phyloP scores from a whole-genome alignment of 2,113 vertebrate species.

The Azemiops feae region DNA sequence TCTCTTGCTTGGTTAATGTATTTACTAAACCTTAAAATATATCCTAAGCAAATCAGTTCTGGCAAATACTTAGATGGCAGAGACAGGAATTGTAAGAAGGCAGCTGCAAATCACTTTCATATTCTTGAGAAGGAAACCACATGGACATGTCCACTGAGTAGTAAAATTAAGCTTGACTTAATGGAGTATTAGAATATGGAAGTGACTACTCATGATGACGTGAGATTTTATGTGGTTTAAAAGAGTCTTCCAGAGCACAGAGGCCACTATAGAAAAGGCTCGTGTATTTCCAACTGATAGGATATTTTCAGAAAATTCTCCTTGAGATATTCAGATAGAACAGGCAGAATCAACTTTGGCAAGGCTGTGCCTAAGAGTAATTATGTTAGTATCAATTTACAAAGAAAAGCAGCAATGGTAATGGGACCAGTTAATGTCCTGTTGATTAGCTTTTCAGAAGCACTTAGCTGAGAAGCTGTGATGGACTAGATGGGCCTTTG shows the following conservation, averaged over 20 bases:
- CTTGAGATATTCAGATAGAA: background rate
- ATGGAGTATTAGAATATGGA: background rate
- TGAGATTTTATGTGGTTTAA: background rate
- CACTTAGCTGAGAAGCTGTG: background rate
- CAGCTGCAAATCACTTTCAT: background rate
- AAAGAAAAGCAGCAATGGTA: background rate
- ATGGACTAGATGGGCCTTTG: background rate
- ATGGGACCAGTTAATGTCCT: background rate
- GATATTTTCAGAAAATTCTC: background rate
- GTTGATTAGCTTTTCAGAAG: background rate
- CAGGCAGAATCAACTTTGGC: background rate
- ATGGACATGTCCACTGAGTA: background rate
- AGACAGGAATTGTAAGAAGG: background rate
- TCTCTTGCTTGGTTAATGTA: background rate
- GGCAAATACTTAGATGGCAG: background rate
- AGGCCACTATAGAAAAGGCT: background rate
- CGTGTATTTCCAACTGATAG: background rate
- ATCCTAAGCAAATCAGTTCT: background rate
- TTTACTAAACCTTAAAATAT: background rate
- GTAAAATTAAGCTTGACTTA: background rate
- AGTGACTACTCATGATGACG: background rate
- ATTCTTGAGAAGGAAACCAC: background rate
- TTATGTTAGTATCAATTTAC: background rate
- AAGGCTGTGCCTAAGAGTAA: background rate
- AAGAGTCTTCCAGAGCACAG: background rate